Base-by-base conservation (phyloP, 2,888 invertebrate species). In the Cheilosia vernalis region DNA sequence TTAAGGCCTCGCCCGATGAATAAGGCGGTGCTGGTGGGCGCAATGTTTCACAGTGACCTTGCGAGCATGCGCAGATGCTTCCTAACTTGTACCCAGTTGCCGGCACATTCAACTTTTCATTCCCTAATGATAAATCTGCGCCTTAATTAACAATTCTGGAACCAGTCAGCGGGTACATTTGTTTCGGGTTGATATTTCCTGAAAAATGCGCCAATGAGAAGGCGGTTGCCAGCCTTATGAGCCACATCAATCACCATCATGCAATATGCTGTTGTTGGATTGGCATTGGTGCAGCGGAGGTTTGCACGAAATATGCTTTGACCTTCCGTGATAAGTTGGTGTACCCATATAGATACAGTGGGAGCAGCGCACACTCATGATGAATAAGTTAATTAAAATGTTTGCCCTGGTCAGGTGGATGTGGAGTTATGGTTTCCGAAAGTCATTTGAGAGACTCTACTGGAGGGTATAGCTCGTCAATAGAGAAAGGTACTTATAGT, bases 331-430 rank as follows among this genome's bases (percentile, higher is more conserved):
- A 79, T 79, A 67, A 69, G 67, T 79, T 56, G 67, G 21, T 58
- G 58, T 53, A 47, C 21, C 44, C 40, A 37, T 40, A 51, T 69
- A 4, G 37, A 37, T 37, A 13, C 37, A 37, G 37, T 70, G 64
- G 51, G 21, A 56, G 47, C 33, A 7, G 13, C 30, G 13, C 37
- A 10, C 37, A 13, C 37, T 13, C 33, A 37, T 83, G 84, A 84
- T 80, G 58, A 74, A 84, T 84, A 80, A 74, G 84, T 80, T 73
- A 84, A 80, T 84, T 84, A 84, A 84, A 84, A 80, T 55, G 51
- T 74, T 80, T 69, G 53, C 63, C 79, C 61, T 51, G 55, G 53
- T 55, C 33, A 73, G 60, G 64, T 73, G 47, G 55, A 53, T 15
- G 17, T 47, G 17, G 7, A 73, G 21, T 49, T 37, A n/a, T 40